These are phyloP conservation scores for Trichechus manatus DNA, from an alignment of 2,113 vertebrate genomes.

Conservation along the genomic window DNA sequence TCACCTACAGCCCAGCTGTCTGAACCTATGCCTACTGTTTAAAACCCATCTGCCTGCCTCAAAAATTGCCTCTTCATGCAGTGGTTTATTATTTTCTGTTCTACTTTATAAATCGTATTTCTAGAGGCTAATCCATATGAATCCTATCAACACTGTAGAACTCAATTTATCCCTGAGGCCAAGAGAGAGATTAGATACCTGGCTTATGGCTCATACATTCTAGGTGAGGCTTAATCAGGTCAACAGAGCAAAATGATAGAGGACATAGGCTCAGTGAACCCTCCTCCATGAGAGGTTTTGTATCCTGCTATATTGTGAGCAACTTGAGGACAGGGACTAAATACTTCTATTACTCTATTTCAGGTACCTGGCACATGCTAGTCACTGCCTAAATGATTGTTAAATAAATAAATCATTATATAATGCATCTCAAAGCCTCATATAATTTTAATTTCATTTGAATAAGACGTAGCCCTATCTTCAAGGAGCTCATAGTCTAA, in stretches of 20 bases:
- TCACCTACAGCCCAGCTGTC: neutral
- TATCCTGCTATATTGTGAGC: neutral
- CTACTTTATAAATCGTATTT: slow-evolving; percentile 69
- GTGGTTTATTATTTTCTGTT: slow-evolving; percentile 74
- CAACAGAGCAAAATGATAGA: neutral
- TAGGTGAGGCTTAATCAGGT: slow-evolving; percentile 39
- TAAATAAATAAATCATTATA: slow-evolving; percentile 35
- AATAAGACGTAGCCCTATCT: neutral
- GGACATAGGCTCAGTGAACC: neutral
- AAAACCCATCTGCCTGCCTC: slow-evolving; percentile 51
- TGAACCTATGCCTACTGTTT: neutral
- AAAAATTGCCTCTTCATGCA: slow-evolving; percentile 44
- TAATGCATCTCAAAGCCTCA: neutral
- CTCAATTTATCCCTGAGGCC: slow-evolving; percentile 48
- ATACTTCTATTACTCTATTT: neutral
- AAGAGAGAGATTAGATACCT: slow-evolving; percentile 57
- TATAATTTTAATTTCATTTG: slow-evolving; percentile 24
- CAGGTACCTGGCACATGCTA: neutral
- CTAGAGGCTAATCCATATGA: slow-evolving; percentile 36
- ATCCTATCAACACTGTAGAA: slow-evolving; percentile 62
- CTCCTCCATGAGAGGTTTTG: neutral
- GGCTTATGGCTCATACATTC: neutral
- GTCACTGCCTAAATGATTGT: neutral
- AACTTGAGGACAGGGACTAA: neutral
- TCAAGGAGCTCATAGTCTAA: slow-evolving; percentile 25